Base-by-base conservation (phyloP, 2,797 vertebrate species). In the Epinephelus awoara region DNA sequence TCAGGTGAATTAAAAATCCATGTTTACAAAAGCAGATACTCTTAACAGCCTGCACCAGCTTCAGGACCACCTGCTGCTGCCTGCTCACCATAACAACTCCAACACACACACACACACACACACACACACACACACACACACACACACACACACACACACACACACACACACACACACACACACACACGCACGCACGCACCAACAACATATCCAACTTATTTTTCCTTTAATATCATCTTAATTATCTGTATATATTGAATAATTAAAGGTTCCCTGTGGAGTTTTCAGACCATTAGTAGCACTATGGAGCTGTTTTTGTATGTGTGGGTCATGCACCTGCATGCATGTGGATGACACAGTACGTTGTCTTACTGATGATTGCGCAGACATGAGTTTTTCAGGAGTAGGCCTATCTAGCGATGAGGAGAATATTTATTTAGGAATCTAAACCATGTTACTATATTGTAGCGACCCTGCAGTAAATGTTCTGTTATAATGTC, bases 251-350 rank as follows among this genome's bases (percentile, higher is more conserved):
- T 64, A 5, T 23, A 40, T 50, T 50, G 18, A 59, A 50, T 71
- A 38, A 59, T 71, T 71, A 13, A 50, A 71, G 29, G 17, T n/a
- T 54, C 38, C 69, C n/a, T 65, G 46, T 29, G 27, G 44, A 25
- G 25, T n/a, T 63, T 61, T 44, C 5, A 29, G 34, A n/a, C 34
- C 34, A n/a, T 11, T 49, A 49, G 18, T 49, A 19, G 40, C 40
- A 42, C 11, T 12, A 42, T 3, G 11, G 40, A 42, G 40, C 47
- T 49, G 47, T 19, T 47, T 42, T 42, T 42, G 9, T 42, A 17
- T 47, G 46, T 17, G 15, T 47, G 46, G 14, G 14, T 47, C 47
- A 49, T 18, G 17, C 6, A 3, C 44, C 15, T 6, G 17, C 14
- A 47, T 47, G 17, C 47, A 19, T 18, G 47, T 18, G 6, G 10